Percentiles rank a stretch among this genome's conserved stretches.
Evolutionary conservation across 1,140 invertebrate genomes (phyloP).

Genomic region (Triops cancriformis): DNA sequence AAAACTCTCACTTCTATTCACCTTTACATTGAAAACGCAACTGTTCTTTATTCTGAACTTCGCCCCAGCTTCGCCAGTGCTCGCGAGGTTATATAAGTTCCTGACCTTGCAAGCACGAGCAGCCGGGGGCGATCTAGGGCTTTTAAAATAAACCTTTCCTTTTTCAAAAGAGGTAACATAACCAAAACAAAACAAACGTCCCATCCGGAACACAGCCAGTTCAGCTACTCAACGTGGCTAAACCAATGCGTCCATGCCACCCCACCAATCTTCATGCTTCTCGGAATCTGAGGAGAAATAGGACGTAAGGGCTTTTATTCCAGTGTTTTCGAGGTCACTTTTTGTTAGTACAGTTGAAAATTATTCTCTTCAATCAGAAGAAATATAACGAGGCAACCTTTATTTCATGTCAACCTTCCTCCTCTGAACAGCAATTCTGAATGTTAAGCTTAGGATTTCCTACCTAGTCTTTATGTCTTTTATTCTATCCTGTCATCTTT

Average conservation of each 20-base stretch:
- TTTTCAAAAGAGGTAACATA: no score
- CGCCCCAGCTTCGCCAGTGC: no score
- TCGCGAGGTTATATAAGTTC: no score
- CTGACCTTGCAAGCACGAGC: no score
- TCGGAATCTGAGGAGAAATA: not conserved
- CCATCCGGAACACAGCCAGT: no score
- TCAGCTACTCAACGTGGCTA: conserved; percentile 18
- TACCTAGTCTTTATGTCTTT: no score
- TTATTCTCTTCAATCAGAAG: not conserved
- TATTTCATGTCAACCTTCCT: not conserved
- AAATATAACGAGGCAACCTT: not conserved
- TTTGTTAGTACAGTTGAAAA: conserved; percentile 5
- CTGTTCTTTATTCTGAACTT: no score
- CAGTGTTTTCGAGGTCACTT: not conserved
- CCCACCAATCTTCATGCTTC: not conserved
- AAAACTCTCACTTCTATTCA: no score
- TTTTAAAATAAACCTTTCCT: no score
- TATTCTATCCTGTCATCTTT: not conserved
- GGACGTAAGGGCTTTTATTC: not conserved
- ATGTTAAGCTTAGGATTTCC: not conserved
- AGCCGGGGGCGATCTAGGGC: no score
- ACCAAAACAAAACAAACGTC: no score
- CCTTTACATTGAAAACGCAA: no score
- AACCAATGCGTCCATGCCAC: not conserved
- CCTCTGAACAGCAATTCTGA: not conserved